These are phyloP conservation scores for Percopsis omiscomaycus DNA, from an alignment of 2,797 vertebrate genomes.

Conservation along the genomic window DNA sequence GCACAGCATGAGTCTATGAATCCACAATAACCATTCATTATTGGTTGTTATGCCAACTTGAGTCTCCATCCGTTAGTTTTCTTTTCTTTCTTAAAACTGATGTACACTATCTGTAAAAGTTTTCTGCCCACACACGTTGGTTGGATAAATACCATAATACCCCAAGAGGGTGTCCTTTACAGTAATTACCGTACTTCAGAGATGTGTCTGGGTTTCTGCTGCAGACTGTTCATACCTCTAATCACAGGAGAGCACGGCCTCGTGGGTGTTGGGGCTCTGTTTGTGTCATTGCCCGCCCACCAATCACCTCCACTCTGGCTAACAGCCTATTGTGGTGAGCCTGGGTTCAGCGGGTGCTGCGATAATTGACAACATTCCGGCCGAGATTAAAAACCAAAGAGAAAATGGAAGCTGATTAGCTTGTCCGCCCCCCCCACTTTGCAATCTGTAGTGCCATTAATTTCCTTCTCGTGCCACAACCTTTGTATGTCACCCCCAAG, in stretches of 20 bases:
- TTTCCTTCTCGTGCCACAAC: slow-evolving; percentile 25
- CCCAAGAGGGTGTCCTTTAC: no score
- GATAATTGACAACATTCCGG: slow-evolving; percentile 57
- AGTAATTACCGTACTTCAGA: no score
- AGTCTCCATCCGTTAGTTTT: no score
- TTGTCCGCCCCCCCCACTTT: slow-evolving; percentile 33
- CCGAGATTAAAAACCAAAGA: slow-evolving; percentile 49
- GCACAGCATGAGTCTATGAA: no score
- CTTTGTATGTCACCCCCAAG: slow-evolving; percentile 45
- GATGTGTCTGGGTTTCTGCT: no score
- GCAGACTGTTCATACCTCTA: slow-evolving; percentile 10
- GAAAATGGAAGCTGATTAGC: slow-evolving; percentile 55
- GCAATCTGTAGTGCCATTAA: slow-evolving; percentile 32
- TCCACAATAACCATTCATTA: no score
- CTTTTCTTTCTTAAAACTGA: no score
- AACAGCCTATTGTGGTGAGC: slow-evolving; percentile 46
- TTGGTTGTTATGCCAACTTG: no score
- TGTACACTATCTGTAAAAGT: no score
- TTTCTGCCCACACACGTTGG: no score
- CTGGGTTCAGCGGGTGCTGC: slow-evolving; percentile 47
- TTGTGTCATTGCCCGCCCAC: slow-evolving; percentile 28
- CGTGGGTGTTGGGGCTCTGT: slow-evolving; percentile 30
- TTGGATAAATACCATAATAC: no score
- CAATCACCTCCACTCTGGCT: slow-evolving; percentile 65
- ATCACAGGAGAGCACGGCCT: slow-evolving; percentile 44